phyloP scores from a whole-genome alignment of 2,888 invertebrate species.

The Drosophila picticornis region DNA sequence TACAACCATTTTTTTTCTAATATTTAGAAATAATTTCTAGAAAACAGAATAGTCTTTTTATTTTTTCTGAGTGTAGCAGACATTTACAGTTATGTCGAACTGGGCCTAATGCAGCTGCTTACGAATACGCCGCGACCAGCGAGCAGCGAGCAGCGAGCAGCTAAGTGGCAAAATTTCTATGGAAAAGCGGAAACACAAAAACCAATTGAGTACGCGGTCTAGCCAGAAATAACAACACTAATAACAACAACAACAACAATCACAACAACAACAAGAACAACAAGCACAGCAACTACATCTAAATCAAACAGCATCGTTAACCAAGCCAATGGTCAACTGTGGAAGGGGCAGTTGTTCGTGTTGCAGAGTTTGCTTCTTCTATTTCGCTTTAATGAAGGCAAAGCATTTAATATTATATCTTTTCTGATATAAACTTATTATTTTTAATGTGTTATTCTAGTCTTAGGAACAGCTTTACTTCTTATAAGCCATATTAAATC shows the following conservation, averaged over 20 bases:
- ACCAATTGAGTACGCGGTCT: slow-evolving; percentile 53
- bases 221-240: slow-evolving; percentile 29
- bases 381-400: not conserved
- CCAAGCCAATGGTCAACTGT: slow-evolving; percentile 56
- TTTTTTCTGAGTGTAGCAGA: not conserved
- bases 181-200: slow-evolving; percentile 68
- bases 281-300: not conserved
- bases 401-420: not conserved
- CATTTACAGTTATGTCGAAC: slow-evolving; percentile 13
- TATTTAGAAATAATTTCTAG: not conserved
- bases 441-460: not conserved
- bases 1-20: accelerated
- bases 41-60: not conserved
- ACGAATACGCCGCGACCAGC: slow-evolving; percentile 35
- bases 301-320: slow-evolving; percentile 26
- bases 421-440: too few relatives aligned
- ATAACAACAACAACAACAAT: not conserved
- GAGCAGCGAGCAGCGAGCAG: slow-evolving; percentile 5
- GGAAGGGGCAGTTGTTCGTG: not conserved
- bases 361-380: not conserved
- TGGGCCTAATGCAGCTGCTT: slow-evolving; percentile 41
- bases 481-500: too few relatives aligned
- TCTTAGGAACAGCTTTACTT: too few relatives aligned
- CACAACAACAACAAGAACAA: not conserved
- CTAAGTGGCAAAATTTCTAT: slow-evolving; percentile 75